A percentile compares a stretch with the other conserved stretches of the same genome.
Evolutionary conservation across 1,140 invertebrate species (phyloP).

Genomic region (Scaptodrosophila lebanonensis): DNA sequence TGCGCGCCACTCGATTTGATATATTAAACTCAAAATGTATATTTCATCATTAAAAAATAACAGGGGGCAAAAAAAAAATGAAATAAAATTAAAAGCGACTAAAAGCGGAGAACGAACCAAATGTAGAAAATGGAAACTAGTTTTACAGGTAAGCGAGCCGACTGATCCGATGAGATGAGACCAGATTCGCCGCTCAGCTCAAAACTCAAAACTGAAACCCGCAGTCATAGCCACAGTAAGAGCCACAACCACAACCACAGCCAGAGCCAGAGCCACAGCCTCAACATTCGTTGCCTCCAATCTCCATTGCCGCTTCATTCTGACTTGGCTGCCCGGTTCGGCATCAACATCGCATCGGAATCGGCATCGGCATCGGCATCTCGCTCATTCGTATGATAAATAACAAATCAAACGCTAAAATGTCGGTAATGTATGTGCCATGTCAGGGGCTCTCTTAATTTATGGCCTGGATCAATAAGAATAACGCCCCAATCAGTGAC

Average conservation of each 20-base stretch:
- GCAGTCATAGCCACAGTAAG: no score
- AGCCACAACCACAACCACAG: no score
- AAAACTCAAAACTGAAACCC: no score
- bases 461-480: constrained; percentile 77
- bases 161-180: constrained; percentile 60
- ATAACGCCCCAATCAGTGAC: constrained; percentile 77
- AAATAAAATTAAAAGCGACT: constrained; percentile 15
- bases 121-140: constrained; percentile 65
- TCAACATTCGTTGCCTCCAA: constrained; percentile 25
- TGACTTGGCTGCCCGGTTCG: constrained; percentile 8
- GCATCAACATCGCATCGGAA: constrained; percentile 8
- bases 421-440: constrained; percentile 75
- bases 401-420: constrained; percentile 77
- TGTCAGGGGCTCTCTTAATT: constrained; percentile 74
- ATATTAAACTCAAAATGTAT: constrained; percentile 76
- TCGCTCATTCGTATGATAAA: constrained; percentile 68
- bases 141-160: constrained; percentile 63
- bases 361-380: constrained; percentile 16
- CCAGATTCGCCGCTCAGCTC: constrained; percentile 61
- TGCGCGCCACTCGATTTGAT: constrained; percentile 63
- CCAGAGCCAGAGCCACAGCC: no score
- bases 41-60: constrained; percentile 68
- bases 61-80: constrained; percentile 40
- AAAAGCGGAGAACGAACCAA: constrained; percentile 46
- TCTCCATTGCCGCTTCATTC: constrained; percentile 22